Evolutionary conservation across 2,888 invertebrate species (phyloP).

Genomic region (Acanthosoma haemorrhoidale): DNA sequence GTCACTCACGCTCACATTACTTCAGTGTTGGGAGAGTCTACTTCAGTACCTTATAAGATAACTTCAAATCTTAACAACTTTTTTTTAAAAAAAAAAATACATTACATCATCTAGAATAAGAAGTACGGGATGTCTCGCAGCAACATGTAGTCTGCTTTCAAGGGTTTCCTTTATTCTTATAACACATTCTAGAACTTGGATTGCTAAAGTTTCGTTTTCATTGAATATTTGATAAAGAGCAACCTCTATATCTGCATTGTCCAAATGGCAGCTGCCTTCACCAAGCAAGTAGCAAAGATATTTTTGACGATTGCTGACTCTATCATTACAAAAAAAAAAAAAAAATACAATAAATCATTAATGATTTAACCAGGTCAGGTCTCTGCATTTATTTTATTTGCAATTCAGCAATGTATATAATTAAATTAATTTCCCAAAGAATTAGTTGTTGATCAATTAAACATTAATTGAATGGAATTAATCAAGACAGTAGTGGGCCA

Average conservation of each 20-base stretch:
- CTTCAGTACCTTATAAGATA: too few relatives aligned
- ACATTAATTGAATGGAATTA: too few relatives aligned
- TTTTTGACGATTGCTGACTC: slow-evolving; percentile 43
- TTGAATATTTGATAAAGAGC: slow-evolving; percentile 47
- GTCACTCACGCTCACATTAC: too few relatives aligned
- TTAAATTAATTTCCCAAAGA: not conserved
- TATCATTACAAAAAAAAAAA: too few relatives aligned
- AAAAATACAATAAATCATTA: too few relatives aligned
- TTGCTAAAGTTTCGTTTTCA: slow-evolving; percentile 28
- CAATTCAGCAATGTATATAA: too few relatives aligned
- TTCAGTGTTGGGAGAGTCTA: too few relatives aligned
- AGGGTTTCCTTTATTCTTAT: slow-evolving; percentile 3
- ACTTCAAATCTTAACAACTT: too few relatives aligned
- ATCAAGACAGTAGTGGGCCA: too few relatives aligned
- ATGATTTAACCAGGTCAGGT: not conserved
- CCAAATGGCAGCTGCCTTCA: slow-evolving; percentile 46
- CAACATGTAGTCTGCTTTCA: slow-evolving; percentile 46
- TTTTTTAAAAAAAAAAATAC: too few relatives aligned
- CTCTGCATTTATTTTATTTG: too few relatives aligned
- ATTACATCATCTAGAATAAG: slow-evolving; percentile 64
- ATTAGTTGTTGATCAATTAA: too few relatives aligned
- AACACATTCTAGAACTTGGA: slow-evolving; percentile 4
- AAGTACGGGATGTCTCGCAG: slow-evolving; percentile 57
- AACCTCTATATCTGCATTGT: slow-evolving; percentile 47
- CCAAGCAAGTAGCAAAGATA: slow-evolving; percentile 49